Conservation (phyloP, 2,797 vertebrate species). For the Ctenochaetus hawaiiensis region DNA sequence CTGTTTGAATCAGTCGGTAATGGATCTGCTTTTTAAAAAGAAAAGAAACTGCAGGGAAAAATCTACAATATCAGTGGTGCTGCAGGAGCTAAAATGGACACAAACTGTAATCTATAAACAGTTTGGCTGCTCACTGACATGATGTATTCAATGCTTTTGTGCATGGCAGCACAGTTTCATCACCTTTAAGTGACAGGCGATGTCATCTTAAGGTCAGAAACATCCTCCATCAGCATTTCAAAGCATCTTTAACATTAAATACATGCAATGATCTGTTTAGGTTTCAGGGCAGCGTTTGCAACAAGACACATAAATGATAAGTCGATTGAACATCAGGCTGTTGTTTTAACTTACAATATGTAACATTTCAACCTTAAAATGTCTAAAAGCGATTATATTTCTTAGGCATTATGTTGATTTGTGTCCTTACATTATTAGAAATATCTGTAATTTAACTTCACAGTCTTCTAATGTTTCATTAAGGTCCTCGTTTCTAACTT, state of each 20-base stretch:
- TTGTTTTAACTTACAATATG: too few species aligned
- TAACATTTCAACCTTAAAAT: too few species aligned
- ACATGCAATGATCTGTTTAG: neutral
- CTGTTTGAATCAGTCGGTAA: neutral
- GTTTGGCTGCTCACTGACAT: neutral
- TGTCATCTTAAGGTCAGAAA: constrained; percentile 20
- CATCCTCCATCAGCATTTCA: neutral
- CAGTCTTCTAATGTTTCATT: too few species aligned
- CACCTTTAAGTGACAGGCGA: constrained; percentile 16
- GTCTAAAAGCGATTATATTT: too few species aligned
- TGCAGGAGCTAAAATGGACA: neutral
- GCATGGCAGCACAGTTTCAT: neutral
- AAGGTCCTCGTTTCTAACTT: too few species aligned
- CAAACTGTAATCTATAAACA: constrained; percentile 15
- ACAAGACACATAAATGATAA: neutral
- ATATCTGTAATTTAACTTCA: too few species aligned
- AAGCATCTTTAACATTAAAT: neutral
- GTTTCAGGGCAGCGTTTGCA: neutral
- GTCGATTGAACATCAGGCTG: neutral
- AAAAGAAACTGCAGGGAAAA: neutral
- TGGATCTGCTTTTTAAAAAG: neutral
- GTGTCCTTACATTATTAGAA: too few species aligned
- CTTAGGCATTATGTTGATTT: too few species aligned
- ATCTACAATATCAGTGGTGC: too few species aligned
- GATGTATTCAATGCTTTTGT: neutral